phyloP scores from a whole-genome alignment of 2,113 vertebrate genomes.

The Petroica traversi region DNA sequence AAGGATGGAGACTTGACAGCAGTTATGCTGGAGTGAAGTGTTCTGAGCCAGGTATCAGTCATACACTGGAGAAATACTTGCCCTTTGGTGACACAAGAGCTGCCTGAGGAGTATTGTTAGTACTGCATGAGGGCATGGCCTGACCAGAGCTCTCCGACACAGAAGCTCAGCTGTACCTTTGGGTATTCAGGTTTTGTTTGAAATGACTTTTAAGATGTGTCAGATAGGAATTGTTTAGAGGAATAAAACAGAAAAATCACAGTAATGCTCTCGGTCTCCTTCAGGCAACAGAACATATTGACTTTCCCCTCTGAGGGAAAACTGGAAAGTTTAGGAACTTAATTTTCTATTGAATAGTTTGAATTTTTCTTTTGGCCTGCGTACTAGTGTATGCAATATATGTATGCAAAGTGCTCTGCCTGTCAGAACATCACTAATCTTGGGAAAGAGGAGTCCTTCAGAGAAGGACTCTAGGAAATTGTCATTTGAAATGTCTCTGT shows the following conservation, averaged over 20 bases:
- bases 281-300: background rate
- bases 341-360: background rate
- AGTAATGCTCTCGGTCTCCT: background rate
- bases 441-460: background rate
- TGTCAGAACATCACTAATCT: background rate
- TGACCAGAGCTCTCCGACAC: background rate
- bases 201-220: background rate
- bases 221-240: background rate
- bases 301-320: background rate
- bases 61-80: background rate
- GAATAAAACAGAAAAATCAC: background rate
- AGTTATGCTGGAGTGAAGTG: rapidly evolving
- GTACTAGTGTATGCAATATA: background rate
- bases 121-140: background rate
- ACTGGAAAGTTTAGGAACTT: background rate
- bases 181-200: background rate
- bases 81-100: background rate
- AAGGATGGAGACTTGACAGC: background rate
- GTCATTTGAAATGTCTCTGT: background rate
- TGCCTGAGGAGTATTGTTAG: background rate
- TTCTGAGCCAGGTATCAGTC: background rate
- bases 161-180: background rate
- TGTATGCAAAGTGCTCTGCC: background rate
- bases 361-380: background rate
- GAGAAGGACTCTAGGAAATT: background rate